phyloP scores from a whole-genome alignment of 2,797 vertebrate species.

The Onychomys arenicola region DNA sequence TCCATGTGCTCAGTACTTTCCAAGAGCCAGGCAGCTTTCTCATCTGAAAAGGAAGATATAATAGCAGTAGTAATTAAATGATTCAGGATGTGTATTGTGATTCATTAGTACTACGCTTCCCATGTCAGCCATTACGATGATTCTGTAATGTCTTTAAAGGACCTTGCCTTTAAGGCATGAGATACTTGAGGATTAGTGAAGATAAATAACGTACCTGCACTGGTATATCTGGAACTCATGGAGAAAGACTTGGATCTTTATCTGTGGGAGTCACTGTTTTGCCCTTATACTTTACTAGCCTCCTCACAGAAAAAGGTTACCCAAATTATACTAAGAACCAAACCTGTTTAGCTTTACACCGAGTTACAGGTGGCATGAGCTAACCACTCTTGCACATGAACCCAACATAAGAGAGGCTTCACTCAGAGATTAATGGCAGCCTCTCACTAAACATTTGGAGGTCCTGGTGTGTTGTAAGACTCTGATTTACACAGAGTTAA shows the following conservation, averaged over 20 bases:
- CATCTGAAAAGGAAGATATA: not conserved
- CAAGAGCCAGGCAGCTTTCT: not conserved
- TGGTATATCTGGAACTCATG: not conserved
- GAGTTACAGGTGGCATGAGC: not conserved
- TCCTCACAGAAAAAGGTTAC: not conserved
- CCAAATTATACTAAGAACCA: not conserved
- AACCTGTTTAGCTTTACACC: not conserved
- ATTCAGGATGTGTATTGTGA: not conserved
- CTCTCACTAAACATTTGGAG: not conserved
- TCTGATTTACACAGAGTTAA: not conserved
- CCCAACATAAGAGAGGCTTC: not conserved
- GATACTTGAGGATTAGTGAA: not conserved
- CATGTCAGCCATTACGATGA: not conserved
- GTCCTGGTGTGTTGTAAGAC: not conserved
- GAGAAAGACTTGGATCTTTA: not conserved
- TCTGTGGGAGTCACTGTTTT: not conserved
- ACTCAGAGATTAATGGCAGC: not conserved
- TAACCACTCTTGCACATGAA: not conserved
- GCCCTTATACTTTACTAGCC: not conserved
- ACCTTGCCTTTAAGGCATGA: not conserved
- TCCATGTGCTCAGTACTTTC: not conserved
- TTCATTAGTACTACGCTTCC: not conserved
- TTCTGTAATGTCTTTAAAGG: not conserved
- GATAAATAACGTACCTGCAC: not conserved
- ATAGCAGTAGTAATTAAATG: not conserved